phyloP scores from a whole-genome alignment of 2,797 vertebrate species.

The Silurus aristotelis region DNA sequence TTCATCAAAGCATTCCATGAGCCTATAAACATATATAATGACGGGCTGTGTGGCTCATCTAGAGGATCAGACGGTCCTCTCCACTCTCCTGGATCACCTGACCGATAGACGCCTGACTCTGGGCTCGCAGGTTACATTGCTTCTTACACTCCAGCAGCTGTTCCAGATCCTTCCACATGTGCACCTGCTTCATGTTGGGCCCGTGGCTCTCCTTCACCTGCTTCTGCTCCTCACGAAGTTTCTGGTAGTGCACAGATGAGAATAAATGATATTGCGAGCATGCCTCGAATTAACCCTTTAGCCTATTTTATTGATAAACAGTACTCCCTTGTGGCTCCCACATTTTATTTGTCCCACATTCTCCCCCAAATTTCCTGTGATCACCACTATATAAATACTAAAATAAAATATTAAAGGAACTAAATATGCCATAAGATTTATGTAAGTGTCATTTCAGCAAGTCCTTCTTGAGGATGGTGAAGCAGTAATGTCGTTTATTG shows the following conservation, averaged over 20 bases:
- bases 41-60: slow-evolving; percentile 55
- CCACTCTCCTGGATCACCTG: slow-evolving; percentile 93
- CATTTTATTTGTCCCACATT: neutral
- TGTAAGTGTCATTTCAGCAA: neutral
- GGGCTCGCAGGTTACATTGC: slow-evolving; percentile 87
- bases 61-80: slow-evolving; percentile 89
- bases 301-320: neutral
- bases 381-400: neutral
- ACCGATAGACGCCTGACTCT: slow-evolving; percentile 83
- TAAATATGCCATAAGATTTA: neutral
- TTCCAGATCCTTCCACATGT: slow-evolving; percentile 94
- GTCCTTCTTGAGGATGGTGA: neutral
- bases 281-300: neutral
- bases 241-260: slow-evolving; percentile 69
- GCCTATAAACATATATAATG: neutral
- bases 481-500: slow-evolving; percentile 52
- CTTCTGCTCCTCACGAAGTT: slow-evolving; percentile 93
- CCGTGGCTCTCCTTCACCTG: slow-evolving; percentile 86
- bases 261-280: neutral
- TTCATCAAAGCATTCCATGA: neutral
- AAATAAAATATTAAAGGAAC: neutral
- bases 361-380: neutral
- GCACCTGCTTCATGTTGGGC: slow-evolving; percentile 93
- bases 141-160: slow-evolving; percentile 90
- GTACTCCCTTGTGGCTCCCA: neutral